phyloP scores from a whole-genome alignment of 92 coral and sea anemone species.

The Diadumene lineata region DNA sequence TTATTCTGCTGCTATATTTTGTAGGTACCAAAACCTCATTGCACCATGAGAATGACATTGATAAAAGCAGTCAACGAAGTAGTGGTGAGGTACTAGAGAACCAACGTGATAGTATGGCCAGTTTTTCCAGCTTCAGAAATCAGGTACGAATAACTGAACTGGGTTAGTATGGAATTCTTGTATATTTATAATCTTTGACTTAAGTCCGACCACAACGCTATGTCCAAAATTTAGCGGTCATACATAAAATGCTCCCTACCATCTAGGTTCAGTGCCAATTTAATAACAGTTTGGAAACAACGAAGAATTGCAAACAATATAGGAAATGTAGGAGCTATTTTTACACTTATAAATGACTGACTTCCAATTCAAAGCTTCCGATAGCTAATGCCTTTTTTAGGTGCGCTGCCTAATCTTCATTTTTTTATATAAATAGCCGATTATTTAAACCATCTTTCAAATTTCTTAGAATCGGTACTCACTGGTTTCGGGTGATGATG shows the following conservation, averaged over 20 bases:
- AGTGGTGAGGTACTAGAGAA: conserved; percentile 30
- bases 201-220: too few relatives aligned
- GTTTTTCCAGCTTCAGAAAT: conserved; percentile 37
- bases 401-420: too few relatives aligned
- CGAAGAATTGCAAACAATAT: too few relatives aligned
- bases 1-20: not conserved
- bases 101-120: conserved; percentile 43
- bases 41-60: conserved; percentile 15
- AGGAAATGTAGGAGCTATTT: too few relatives aligned
- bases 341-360: too few relatives aligned
- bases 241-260: too few relatives aligned
- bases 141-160: conserved; percentile 14
- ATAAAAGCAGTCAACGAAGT: conserved; percentile 22
- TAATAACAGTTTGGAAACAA: too few relatives aligned
- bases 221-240: too few relatives aligned
- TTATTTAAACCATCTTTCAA: not conserved
- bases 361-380: too few relatives aligned
- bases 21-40: conserved; percentile 13
- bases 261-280: too few relatives aligned
- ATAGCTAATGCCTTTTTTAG: too few relatives aligned
- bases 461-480: conserved; percentile 32
- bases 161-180: not conserved
- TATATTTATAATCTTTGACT: too few relatives aligned
- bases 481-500: conserved; percentile 25
- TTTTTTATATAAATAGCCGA: not conserved